phyloP scores from a whole-genome alignment of 2,888 invertebrate species.

The Microctonus hyperodae region DNA sequence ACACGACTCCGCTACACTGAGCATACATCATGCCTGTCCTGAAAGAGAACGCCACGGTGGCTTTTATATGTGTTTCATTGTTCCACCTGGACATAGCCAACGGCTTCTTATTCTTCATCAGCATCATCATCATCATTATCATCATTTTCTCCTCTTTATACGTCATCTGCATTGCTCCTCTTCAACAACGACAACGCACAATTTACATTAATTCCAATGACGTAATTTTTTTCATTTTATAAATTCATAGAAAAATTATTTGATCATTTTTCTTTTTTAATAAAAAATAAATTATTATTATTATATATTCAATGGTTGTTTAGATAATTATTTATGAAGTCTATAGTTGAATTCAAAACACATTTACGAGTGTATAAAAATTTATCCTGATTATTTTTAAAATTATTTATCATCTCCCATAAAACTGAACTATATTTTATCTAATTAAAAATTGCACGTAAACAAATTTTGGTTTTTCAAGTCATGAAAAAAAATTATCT shows the following conservation, averaged over 20 bases:
- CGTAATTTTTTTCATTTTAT: not conserved
- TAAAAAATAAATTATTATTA: no score
- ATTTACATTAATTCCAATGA: constrained; percentile 1
- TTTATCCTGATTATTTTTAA: no score
- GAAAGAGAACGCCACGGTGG: constrained; percentile 27
- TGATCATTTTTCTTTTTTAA: not conserved
- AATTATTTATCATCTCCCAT: no score
- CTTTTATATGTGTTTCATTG: constrained; percentile 20
- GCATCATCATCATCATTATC: not conserved
- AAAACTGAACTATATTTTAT: no score
- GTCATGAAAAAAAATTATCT: no score
- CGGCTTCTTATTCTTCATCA: not conserved
- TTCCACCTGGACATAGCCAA: constrained; percentile 17
- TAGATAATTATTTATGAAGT: no score
- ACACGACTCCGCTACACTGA: constrained; percentile 15
- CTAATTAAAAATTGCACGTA: no score
- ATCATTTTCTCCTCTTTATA: not conserved
- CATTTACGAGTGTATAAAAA: no score
- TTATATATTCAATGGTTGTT: no score
- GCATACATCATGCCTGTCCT: constrained; percentile 43
- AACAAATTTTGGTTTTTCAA: no score
- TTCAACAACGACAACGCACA: constrained; percentile 2
- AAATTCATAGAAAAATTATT: not conserved
- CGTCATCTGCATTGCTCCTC: not conserved
- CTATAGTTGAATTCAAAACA: no score